Evolutionary conservation across 2,113 vertebrate genomes (phyloP), one percentile per base, ranked within the genome.

Genomic region (Esox niger): DNA sequence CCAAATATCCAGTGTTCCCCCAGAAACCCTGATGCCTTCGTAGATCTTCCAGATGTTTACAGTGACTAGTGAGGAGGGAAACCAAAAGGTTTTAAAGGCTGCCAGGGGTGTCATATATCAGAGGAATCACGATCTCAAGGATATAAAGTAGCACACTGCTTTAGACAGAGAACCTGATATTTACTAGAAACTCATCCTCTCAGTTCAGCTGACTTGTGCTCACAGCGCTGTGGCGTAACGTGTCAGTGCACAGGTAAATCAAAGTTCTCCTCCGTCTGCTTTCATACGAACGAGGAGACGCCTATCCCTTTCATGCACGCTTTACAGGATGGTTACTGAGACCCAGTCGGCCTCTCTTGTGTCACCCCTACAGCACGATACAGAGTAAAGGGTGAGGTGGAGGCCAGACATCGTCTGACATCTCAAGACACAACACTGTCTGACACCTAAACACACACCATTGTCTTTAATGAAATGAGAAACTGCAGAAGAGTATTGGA

Each of bases 41-140:
- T 85, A 80, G 91, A 90, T 83, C 82, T 75, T 68, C 84, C 90
- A 92, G 88, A 92, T 91, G 90, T 91, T 80, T 61, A 58, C 29
- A 70, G 77, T 70, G 73, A 66, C 52, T 32, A 32, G 61, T 23
- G 67, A 31, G 54, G 63, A 27, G 67, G 70, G 68, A 64, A 84
- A 87, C 84, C 78, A n/a, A 89, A 87, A 87, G 76, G 68, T 66
- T 47, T 33, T 54, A 13, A 80, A 68, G 70, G 52, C 73, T 72
- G 80, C 69, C 82, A 85, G 85, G 83, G 84, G 88, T 90, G 86
- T 88, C 84, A 83, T 83, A 82, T 82, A 87, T 89, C 78, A 70
- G 56, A 80, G 73, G 77, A 90, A 83, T 86, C 80, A 87, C 88
- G 83, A 86, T 84, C 80, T 82, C 86, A 78, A 82, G 72, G 75